Conservation (phyloP, 2,888 invertebrate species). For the Protophormia terraenovae region DNA sequence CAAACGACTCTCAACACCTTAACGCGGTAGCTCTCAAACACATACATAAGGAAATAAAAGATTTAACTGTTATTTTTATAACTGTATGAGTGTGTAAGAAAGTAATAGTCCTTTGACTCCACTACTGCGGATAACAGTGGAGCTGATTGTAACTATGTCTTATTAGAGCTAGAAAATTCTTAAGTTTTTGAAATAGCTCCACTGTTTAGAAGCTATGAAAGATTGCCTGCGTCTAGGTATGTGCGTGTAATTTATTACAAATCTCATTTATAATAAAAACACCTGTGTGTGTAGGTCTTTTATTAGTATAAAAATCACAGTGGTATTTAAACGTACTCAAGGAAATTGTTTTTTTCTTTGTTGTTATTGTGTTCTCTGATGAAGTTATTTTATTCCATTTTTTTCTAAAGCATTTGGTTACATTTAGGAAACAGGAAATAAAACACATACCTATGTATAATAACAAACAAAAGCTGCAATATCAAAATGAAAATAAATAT, state of each 20-base stretch:
- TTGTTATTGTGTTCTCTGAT: neutral
- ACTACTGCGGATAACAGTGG: neutral
- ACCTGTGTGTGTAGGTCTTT: slow-evolving; percentile 34
- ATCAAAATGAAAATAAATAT: slow-evolving; percentile 22
- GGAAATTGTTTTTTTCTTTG: slow-evolving; percentile 28
- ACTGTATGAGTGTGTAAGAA: neutral
- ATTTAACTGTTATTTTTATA: slow-evolving; percentile 14
- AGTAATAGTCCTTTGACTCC: neutral
- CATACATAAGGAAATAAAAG: slow-evolving; percentile 1
- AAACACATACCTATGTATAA: neutral
- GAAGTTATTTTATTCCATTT: too few relatives aligned
- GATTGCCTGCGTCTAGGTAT: too few relatives aligned
- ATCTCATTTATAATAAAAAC: slow-evolving; percentile 51
- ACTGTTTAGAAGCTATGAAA: too few relatives aligned
- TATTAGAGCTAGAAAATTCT: too few relatives aligned
- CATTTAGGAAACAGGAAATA: slow-evolving; percentile 34
- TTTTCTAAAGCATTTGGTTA: neutral
- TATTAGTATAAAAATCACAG: slow-evolving; percentile 38
- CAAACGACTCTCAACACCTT: slow-evolving; percentile 25
- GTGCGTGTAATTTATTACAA: slow-evolving; percentile 40
- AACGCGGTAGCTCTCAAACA: neutral
- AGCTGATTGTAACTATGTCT: neutral
- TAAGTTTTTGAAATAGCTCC: too few relatives aligned
- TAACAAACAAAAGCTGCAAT: neutral
- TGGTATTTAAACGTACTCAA: slow-evolving; percentile 54